Evolutionary conservation across 2,113 vertebrate genomes (phyloP), one percentile per base, ranked within the genome.

Genomic region (Prunella himalayana): DNA sequence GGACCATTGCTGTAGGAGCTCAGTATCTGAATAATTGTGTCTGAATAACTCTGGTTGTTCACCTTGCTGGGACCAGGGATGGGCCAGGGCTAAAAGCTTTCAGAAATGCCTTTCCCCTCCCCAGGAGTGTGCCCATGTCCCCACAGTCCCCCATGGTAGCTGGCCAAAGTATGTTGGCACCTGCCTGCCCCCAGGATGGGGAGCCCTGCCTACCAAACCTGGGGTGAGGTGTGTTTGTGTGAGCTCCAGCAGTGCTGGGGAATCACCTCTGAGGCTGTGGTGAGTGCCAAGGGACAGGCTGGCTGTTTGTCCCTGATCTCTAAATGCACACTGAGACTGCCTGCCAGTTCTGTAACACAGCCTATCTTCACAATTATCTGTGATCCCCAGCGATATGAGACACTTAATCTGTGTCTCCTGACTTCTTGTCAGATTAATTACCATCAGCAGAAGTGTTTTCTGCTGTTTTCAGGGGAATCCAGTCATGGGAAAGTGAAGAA

Each of bases 381-480:
- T 15, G 85, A 94, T 93, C 92, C 71, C n/a, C 69, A 8, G 79
- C 30, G 94, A 95, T 90, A 64, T 0, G 12, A 90, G 92, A 53
- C 50, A 4, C 20, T 93, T 95, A 94, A 93, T 94, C 93, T 53
- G 90, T 13, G 44, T 56, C 93, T 96, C 76, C 94, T 96, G 90
- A 94, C 78, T 96, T 44, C 92, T 93, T 88, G 82, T 94, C 90
- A 86, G 82, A 90, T 95, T 92, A 83, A 92, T 95, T 93, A 88
- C 53, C 72, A 13, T 81, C 85, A 92, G 59, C 44, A 13, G 49
- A 5, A 45, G 37, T 15, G 6, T 93, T 93, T 96, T 81, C 71
- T 96, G 93, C 85, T 87, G 70, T 33, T 96, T 95, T 69, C 13
- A 16, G 87, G 41, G 69, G 64, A 90, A 88, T 75, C 56, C 0